phyloP scores from a whole-genome alignment of 2,113 vertebrate species.

The Gopherus flavomarginatus region DNA sequence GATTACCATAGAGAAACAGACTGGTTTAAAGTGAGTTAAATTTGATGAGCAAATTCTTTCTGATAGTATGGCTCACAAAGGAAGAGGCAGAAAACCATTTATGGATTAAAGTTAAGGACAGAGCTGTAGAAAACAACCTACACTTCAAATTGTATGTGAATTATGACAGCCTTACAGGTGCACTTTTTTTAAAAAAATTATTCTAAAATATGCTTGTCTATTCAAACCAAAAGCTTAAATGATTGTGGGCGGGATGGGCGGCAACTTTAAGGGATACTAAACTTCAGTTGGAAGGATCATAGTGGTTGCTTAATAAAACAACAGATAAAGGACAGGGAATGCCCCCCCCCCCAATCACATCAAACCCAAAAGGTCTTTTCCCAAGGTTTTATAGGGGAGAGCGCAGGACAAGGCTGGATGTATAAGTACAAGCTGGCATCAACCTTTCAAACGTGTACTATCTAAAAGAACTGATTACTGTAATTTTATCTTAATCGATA shows the following conservation, averaged over 20 bases:
- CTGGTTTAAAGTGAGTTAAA: background rate
- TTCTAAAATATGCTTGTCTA: background rate
- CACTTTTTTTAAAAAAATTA: background rate
- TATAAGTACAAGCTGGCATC: no score
- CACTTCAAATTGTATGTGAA: background rate
- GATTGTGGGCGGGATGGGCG: background rate
- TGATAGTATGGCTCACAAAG: background rate
- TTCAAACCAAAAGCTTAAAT: background rate
- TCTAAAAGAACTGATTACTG: background rate
- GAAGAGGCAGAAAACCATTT: background rate
- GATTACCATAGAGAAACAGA: background rate
- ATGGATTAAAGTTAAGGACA: background rate
- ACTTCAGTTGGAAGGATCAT: background rate
- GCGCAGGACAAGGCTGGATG: background rate
- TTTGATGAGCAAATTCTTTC: background rate
- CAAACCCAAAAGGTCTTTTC: background rate
- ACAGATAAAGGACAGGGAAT: background rate
- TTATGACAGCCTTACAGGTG: background rate
- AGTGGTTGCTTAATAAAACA: background rate
- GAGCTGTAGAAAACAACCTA: background rate
- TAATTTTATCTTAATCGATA: background rate
- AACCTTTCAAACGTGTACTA: background rate
- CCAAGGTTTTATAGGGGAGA: background rate
- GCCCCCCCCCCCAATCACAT: accelerated
- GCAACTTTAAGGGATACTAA: background rate